These are phyloP conservation scores for Myoxocephalus aenaeus DNA, from an alignment of 2,797 vertebrate species.

Conservation along the genomic window DNA sequence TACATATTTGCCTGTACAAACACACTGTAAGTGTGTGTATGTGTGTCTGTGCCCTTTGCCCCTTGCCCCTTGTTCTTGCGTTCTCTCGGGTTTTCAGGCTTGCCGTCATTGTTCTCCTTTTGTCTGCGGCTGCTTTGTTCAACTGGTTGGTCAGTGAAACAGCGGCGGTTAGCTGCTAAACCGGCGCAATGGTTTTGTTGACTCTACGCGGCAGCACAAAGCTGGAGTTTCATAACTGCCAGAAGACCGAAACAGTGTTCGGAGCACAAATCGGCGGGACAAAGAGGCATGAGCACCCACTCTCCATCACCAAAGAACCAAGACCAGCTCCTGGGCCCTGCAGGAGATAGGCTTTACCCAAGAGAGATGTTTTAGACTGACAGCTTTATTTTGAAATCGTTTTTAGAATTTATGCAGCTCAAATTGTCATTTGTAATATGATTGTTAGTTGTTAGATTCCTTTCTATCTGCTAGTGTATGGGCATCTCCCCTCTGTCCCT, in stretches of 20 bases:
- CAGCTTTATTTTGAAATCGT: background rate
- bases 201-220: slow-evolving; percentile 50
- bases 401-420: background rate
- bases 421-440: background rate
- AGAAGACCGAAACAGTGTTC: slow-evolving; percentile 63
- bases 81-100: slow-evolving; percentile 69
- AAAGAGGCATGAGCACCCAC: slow-evolving; percentile 45
- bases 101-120: slow-evolving; percentile 66
- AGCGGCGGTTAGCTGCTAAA: slow-evolving; percentile 39
- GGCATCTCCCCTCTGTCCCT: background rate
- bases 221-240: slow-evolving; percentile 56
- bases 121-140: slow-evolving; percentile 70
- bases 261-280: slow-evolving; percentile 60
- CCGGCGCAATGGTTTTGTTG: slow-evolving; percentile 60
- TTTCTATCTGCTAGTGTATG: background rate
- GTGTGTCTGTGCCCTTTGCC: slow-evolving; percentile 14
- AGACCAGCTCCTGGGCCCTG: slow-evolving; percentile 17
- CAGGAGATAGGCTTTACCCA: background rate
- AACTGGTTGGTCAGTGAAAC: slow-evolving; percentile 51
- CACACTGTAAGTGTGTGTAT: slow-evolving; percentile 8
- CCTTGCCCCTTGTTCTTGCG: slow-evolving; percentile 48
- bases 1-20: slow-evolving; percentile 24
- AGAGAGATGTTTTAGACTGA: background rate
- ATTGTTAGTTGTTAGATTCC: background rate
- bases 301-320: slow-evolving; percentile 12